A percentile compares a stretch with the other conserved stretches of the same genome.
Conservation (phyloP, 23 tunicate species). For the Ascidia mentula region DNA sequence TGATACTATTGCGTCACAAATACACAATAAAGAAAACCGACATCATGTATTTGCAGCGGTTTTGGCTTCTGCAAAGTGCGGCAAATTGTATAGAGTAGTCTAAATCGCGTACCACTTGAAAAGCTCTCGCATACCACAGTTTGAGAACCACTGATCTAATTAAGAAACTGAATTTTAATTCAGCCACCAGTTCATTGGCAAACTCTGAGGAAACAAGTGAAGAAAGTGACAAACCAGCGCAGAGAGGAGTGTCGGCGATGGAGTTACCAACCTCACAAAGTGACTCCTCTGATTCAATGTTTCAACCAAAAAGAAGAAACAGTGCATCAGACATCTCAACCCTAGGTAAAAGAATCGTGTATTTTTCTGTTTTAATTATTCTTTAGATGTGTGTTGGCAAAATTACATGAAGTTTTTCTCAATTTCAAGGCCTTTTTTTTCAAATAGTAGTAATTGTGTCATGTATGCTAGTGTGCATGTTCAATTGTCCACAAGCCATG, state of each 20-base stretch:
- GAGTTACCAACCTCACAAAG: background rate
- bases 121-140: too few relatives aligned
- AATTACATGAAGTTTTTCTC: too few relatives aligned
- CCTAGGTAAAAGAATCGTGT: background rate
- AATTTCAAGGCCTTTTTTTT: background rate
- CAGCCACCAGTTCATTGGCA: background rate
- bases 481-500: too few relatives aligned
- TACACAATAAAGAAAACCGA: too few relatives aligned
- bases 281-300: background rate
- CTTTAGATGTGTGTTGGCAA: background rate
- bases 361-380: background rate
- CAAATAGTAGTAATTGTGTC: background rate
- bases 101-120: too few relatives aligned
- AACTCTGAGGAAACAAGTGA: background rate
- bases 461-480: background rate
- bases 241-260: conserved; percentile 10
- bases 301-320: conserved; percentile 10
- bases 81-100: too few relatives aligned
- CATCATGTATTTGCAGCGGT: too few relatives aligned
- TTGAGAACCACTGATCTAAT: too few relatives aligned
- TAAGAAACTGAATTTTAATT: too few relatives aligned
- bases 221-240: background rate
- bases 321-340: conserved; percentile 28
- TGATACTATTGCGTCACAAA: too few relatives aligned
- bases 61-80: too few relatives aligned